Evolutionary conservation across 2,797 vertebrate genomes (phyloP).

Genomic region (Graptemys geographica): DNA sequence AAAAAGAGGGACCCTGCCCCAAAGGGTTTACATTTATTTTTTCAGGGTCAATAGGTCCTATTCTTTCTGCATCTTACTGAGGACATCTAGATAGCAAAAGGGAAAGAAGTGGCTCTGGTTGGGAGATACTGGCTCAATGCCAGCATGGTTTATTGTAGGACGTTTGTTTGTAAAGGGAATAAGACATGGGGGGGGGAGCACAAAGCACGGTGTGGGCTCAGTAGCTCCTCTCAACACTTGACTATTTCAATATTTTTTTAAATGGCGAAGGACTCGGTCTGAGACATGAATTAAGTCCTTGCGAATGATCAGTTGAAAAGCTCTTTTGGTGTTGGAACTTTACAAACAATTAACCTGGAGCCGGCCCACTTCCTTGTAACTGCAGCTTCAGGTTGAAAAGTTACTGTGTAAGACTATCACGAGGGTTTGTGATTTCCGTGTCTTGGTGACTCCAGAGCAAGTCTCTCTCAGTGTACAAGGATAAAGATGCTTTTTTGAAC

Average conservation of each 20-base stretch:
- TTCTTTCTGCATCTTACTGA: not conserved
- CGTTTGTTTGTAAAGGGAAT: not conserved
- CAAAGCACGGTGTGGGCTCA: not conserved
- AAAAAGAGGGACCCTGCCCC: not conserved
- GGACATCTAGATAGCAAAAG: not conserved
- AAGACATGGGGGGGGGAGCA: not conserved
- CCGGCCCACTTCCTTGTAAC: not conserved
- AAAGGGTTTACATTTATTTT: not conserved
- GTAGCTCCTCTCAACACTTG: not conserved
- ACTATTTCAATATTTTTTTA: not conserved
- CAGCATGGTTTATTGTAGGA: not conserved
- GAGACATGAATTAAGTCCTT: not conserved
- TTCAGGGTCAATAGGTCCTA: not conserved
- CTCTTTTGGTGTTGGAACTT: not conserved
- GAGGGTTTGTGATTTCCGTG: not conserved
- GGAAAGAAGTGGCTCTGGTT: slow-evolving; percentile 14
- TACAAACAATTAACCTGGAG: not conserved
- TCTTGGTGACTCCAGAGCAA: not conserved
- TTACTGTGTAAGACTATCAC: not conserved
- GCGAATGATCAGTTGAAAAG: not conserved
- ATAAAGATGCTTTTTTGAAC: not conserved
- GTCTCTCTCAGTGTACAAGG: not conserved
- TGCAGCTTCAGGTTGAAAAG: not conserved
- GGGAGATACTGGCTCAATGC: not conserved
- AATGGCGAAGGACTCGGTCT: not conserved